phyloP scores from a whole-genome alignment of 2,888 invertebrate genomes.

The Copidosoma aretas region DNA sequence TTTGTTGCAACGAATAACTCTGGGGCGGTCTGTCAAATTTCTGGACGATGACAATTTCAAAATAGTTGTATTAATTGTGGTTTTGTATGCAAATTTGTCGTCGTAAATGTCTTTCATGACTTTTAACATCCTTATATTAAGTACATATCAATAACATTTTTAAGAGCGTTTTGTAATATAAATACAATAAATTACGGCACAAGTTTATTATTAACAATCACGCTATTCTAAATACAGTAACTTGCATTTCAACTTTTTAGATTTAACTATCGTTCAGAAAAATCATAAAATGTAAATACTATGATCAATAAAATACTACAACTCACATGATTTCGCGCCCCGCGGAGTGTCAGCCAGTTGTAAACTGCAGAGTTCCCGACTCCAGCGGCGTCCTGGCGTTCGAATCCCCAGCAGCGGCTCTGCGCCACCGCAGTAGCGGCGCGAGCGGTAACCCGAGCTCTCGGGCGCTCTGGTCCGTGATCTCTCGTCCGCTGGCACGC shows the following conservation, averaged over 20 bases:
- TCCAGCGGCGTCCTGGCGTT: not conserved
- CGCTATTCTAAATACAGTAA: not conserved
- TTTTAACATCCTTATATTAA: not conserved
- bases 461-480: not conserved
- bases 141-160: too few relatives aligned
- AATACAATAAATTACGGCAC: too few relatives aligned
- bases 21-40: too few relatives aligned
- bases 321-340: slow-evolving; percentile 11
- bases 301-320: not conserved
- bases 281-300: too few relatives aligned
- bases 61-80: too few relatives aligned
- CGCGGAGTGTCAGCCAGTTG: not conserved
- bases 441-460: slow-evolving; percentile 3
- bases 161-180: too few relatives aligned
- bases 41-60: too few relatives aligned
- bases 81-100: not conserved
- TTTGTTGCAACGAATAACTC: too few relatives aligned
- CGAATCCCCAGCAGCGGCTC: not conserved
- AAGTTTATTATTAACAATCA: not conserved
- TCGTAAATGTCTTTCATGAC: not conserved
- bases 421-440: not conserved
- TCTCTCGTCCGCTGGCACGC: slow-evolving; percentile 25
- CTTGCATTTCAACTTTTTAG: too few relatives aligned
- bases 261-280: too few relatives aligned
- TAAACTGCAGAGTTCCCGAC: not conserved